phyloP scores from a whole-genome alignment of 2,888 invertebrate species.

The Resseliella maxima region DNA sequence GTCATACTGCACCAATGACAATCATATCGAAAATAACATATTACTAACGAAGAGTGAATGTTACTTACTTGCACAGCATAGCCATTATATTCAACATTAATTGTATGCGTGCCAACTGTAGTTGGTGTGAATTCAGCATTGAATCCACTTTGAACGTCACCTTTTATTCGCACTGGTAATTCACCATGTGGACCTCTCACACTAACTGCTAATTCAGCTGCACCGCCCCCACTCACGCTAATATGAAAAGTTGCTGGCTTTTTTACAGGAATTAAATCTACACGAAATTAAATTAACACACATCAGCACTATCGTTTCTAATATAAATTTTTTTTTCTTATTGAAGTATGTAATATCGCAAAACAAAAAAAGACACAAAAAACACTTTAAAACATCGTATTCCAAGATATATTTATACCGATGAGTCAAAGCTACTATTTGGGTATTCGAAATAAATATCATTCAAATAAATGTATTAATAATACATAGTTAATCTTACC shows the following conservation, averaged over 20 bases:
- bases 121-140: constrained; percentile 92
- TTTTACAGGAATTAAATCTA: constrained; percentile 87
- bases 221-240: constrained; percentile 76
- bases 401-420: too few species aligned
- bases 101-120: constrained; percentile 92
- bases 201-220: constrained; percentile 88
- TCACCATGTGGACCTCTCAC: constrained; percentile 89
- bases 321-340: too few species aligned
- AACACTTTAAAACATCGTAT: too few species aligned
- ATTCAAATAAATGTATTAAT: too few species aligned
- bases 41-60: too few species aligned
- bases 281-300: too few species aligned
- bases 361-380: background rate
- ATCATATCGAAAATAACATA: too few species aligned
- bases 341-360: too few species aligned
- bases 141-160: constrained; percentile 87
- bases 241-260: constrained; percentile 83
- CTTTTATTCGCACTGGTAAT: constrained; percentile 88
- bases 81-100: constrained; percentile 91
- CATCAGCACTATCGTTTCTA: too few species aligned
- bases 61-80: constrained; percentile 79
- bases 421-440: too few species aligned
- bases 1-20: constrained; percentile 40
- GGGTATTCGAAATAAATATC: too few species aligned
- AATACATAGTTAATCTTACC: constrained; percentile 47